Evolutionary conservation across 2,888 invertebrate species (phyloP), one percentile per base, ranked within the genome.

Genomic region (Hipparchia sbordonii): DNA sequence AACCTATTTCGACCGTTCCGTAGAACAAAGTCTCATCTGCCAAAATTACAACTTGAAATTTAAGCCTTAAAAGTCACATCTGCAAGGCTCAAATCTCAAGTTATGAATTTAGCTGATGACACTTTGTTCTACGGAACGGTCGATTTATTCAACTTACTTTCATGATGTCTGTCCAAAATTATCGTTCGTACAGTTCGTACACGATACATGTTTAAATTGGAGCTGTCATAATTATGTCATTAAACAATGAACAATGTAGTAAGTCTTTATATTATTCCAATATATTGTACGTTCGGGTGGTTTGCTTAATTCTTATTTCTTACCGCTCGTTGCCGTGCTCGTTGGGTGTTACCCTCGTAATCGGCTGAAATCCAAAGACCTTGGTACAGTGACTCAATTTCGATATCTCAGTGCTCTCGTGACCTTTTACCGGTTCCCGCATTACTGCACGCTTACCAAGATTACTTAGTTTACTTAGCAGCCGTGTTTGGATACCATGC

Each of bases 361-460:
- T 76, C 82, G 86, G 83, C 89, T 90, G 89, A 91, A 92, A 91
- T 87, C 82, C 74, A 74, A 80, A 88, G 89, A 83, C 92, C 92
- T 92, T 92, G 92, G 85, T 89, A 90, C 84, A 91, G 88, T 92
- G 91, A 92, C 92, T 93, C 90, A 90, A 89, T 91, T 92, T 88
- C 89, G 89, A 90, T 92, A 90, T 87, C 86, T 85, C 84, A 85
- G 82, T 88, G 88, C 88, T 89, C 88, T 89, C 88, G 89, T 92
- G 91, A 92, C 90, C 90, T 92, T 92, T 92, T 88, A 85, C 88
- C 84, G 85, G 84, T 85, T 82, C 80, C 82, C 81, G 85, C 84
- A 86, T 84, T 86, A 85, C 85, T 87, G 84, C 84, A 83, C 84
- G 82, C 78, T 83, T 84, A 82, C 82, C 83, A 80, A 79, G 78